These are phyloP conservation scores for Gambusia yucatana DNA, from an alignment of 2,797 vertebrate genomes.

Conservation along the genomic window DNA sequence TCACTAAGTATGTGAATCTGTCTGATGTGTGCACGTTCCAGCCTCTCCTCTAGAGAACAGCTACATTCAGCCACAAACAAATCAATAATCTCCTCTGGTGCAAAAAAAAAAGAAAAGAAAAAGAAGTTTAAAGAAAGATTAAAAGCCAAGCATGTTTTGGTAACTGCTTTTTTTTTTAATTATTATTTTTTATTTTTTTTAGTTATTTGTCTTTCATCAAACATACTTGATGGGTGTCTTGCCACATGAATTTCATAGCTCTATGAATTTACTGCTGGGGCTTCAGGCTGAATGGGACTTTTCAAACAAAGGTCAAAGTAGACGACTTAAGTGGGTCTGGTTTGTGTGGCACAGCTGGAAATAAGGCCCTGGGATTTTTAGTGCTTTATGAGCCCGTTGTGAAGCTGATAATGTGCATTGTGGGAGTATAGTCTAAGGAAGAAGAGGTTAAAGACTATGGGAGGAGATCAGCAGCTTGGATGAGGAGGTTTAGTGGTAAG, in stretches of 20 bases:
- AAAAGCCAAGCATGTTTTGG: conserved; percentile 49
- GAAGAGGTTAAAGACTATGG: conserved; percentile 55
- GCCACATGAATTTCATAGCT: conserved; percentile 86
- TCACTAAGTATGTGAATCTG: conserved; percentile 1
- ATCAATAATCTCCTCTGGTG: conserved; percentile 73
- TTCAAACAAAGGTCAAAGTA: conserved; percentile 76
- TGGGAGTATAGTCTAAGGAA: conserved; percentile 62
- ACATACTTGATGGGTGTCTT: conserved; percentile 82
- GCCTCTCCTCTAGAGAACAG: conserved; percentile 65
- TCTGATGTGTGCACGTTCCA: conserved; percentile 11
- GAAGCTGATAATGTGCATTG: conserved; percentile 72
- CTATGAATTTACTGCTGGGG: conserved; percentile 83
- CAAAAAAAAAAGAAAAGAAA: conserved; percentile 26
- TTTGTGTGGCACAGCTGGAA: conserved; percentile 81
- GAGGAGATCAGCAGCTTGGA: conserved; percentile 45
- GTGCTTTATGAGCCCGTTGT: conserved; percentile 69
- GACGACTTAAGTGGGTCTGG: conserved; percentile 73
- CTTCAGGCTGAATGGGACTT: conserved; percentile 74
- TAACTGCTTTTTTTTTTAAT: conserved; percentile 29
- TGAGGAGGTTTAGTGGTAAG: conserved; percentile 36
- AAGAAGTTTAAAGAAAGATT: conserved; percentile 21
- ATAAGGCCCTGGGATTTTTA: conserved; percentile 71
- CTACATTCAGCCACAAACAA: conserved; percentile 84
- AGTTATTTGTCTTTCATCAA: conserved; percentile 78
- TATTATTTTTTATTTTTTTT: too few relatives aligned